Conservation (phyloP, 2,113 vertebrate genomes). For the Lophotis ruficrista region DNA sequence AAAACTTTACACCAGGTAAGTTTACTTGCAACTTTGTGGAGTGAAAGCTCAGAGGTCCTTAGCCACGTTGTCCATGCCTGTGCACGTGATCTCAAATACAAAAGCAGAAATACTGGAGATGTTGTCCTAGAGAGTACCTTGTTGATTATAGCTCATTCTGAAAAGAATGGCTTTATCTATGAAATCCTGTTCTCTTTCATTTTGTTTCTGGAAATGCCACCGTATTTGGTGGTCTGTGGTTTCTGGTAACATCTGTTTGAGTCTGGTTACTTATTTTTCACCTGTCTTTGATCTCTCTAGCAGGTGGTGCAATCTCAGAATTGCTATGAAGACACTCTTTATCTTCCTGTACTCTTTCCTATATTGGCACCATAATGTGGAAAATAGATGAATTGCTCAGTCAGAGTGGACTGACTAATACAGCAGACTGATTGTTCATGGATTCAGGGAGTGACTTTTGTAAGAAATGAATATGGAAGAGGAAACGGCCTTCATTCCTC, state of each 20-base stretch:
- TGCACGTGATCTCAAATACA: not conserved
- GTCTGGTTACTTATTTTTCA: slow-evolving; percentile 11
- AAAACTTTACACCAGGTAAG: not conserved
- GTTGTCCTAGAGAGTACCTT: not conserved
- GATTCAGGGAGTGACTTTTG: slow-evolving; percentile 65
- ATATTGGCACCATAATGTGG: slow-evolving; percentile 27
- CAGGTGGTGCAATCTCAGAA: slow-evolving; percentile 84
- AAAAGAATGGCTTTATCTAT: not conserved
- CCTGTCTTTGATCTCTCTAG: slow-evolving; percentile 69
- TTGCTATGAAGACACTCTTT: slow-evolving; percentile 74
- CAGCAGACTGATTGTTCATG: slow-evolving; percentile 43
- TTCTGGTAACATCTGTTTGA: not conserved
- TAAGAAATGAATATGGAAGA: slow-evolving; percentile 63
- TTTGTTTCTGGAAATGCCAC: not conserved
- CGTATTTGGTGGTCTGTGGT: not conserved
- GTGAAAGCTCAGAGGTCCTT: not conserved
- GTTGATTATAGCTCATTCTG: rapidly evolving
- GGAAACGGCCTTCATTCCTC: slow-evolving; percentile 9
- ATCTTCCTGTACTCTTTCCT: slow-evolving; percentile 36
- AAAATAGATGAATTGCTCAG: slow-evolving; percentile 36
- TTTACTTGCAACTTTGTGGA: not conserved
- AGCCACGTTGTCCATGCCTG: not conserved
- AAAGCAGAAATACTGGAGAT: not conserved
- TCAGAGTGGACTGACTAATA: slow-evolving; percentile 66
- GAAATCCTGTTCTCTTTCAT: not conserved